Base-by-base conservation (phyloP, 2,888 invertebrate genomes). In the Caradrina clavipalpis region DNA sequence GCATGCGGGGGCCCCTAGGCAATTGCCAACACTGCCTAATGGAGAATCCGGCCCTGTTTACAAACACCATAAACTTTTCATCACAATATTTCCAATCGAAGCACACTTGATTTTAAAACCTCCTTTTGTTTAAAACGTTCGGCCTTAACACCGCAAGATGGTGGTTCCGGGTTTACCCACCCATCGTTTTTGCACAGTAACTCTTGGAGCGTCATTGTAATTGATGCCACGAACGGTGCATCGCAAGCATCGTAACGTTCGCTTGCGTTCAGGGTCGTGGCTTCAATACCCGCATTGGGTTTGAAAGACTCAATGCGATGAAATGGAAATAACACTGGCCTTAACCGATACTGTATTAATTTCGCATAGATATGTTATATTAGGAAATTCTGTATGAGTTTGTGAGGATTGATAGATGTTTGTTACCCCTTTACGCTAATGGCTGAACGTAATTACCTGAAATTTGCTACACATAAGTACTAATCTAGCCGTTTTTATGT, bases 101-200 rank as follows among this genome's bases (percentile, higher is more conserved):
- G 39, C 13, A 39, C 35, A 3, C 39, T 2, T 39, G 39, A 39
- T 39, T 39, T 39, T 39, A 50, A 56, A 51, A 58, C 5, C 6
- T 51, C 45, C 15, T 42, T 69, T 69, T 69, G 47, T 67, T 73
- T 50, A 17, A 45, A 57, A 35, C 17, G 21, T 50, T 59, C 17
- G 26, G 51, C 74, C 55, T 75, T 59, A 50, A 35, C 39, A 49
- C 22, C 1, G 35, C n/a, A 3, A 17, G 11, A 59, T 47, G 55
- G n/a, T 26, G 26, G 67, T 78, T 77, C 73, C 77, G 69, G 77
- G 73, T 69, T 69, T 68, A 73, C 56, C 39, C 69, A 78, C 35
- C 64, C 39, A 22, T 22, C 15, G 57, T 64, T 73, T 76, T 78
- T 69, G 58, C 31, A 17, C 31, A 1, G 35, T n/a, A 21, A 26